phyloP scores from a whole-genome alignment of 2,113 vertebrate genomes.

The Phylloscopus whistleri region DNA sequence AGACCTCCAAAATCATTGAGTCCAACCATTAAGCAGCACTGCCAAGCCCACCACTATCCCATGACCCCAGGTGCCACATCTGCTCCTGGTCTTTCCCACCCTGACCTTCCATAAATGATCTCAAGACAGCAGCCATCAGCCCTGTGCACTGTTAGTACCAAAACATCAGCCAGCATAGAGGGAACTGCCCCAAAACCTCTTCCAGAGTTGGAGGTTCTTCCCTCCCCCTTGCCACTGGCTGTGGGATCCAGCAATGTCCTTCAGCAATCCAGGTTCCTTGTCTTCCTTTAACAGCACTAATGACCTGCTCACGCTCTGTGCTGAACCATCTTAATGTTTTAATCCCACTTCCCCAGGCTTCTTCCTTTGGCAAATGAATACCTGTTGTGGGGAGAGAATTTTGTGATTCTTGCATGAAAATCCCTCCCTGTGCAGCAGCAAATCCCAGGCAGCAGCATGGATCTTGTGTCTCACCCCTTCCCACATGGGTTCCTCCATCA shows the following conservation, averaged over 20 bases:
- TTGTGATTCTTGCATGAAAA: background rate
- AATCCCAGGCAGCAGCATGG: background rate
- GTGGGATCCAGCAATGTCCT: background rate
- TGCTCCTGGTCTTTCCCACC: background rate
- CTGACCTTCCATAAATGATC: background rate
- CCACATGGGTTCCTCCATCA: background rate
- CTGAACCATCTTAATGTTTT: background rate
- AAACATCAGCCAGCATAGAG: background rate
- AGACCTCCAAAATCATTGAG: background rate
- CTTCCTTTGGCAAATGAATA: background rate
- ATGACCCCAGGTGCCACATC: background rate
- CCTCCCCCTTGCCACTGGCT: background rate
- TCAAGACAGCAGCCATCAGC: background rate
- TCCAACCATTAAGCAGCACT: background rate
- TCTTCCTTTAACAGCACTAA: background rate
- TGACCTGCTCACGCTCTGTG: background rate
- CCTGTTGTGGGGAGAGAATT: background rate
- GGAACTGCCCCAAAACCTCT: background rate
- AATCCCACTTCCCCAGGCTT: background rate
- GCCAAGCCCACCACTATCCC: background rate
- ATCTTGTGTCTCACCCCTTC: fast-evolving
- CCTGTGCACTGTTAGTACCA: background rate
- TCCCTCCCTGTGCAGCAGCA: background rate
- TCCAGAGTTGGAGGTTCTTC: background rate
- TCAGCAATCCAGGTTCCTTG: background rate